These are phyloP conservation scores for Leptinotarsa undecemlineata DNA, from an alignment of 1,140 invertebrate species.

Conservation along the genomic window DNA sequence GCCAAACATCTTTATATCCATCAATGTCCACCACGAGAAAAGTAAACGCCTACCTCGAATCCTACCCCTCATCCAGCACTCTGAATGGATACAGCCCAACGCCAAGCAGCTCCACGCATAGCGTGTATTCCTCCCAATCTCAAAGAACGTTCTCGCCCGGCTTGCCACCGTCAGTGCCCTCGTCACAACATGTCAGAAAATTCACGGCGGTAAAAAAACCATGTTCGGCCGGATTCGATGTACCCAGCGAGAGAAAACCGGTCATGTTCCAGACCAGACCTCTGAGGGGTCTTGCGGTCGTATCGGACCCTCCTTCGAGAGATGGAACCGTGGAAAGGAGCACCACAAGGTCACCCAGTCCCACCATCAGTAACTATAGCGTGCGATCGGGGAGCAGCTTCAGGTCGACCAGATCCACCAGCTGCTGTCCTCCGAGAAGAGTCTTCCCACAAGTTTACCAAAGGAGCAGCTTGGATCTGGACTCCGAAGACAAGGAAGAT, in stretches of 20 bases:
- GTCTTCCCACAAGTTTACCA: conserved; percentile 66
- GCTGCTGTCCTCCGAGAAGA: conserved; percentile 59
- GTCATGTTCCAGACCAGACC: conserved; percentile 43
- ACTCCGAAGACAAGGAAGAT: conserved; percentile 66
- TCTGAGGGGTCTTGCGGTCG: conserved; percentile 38
- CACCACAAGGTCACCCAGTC: conserved; percentile 56
- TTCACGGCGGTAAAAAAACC: conserved; percentile 22
- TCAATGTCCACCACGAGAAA: not conserved
- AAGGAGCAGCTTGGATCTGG: conserved; percentile 55
- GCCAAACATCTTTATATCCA: conserved; percentile 8
- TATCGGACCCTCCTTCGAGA: conserved; percentile 30
- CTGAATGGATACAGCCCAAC: not conserved
- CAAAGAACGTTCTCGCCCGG: conserved; percentile 6
- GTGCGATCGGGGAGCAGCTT: conserved; percentile 32
- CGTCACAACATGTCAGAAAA: conserved; percentile 13
- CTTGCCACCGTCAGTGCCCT: not conserved
- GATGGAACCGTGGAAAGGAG: conserved; percentile 24
- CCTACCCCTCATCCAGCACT: conserved; percentile 24
- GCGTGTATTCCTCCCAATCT: conserved; percentile 20
- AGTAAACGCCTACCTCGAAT: conserved; percentile 24
- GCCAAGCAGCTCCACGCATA: conserved; percentile 1
- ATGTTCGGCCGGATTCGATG: conserved; percentile 26
- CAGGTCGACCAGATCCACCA: conserved; percentile 20
- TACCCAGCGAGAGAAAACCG: conserved; percentile 30
- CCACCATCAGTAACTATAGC: conserved; percentile 39